phyloP scores from a whole-genome alignment of 2,888 invertebrate genomes.

The Lacanobia wlatinum region DNA sequence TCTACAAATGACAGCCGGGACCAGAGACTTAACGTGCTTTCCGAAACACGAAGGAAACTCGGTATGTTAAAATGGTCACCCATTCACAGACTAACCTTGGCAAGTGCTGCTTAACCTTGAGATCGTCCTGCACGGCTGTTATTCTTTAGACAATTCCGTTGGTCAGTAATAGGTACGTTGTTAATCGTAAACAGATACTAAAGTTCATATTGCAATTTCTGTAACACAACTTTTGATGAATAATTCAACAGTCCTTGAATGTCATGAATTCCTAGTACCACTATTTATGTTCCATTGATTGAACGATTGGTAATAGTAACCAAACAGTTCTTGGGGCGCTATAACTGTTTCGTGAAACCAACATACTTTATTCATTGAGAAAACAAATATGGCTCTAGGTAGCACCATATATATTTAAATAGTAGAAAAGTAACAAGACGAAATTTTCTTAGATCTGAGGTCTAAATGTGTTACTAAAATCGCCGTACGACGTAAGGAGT shows the following conservation, averaged over 20 bases:
- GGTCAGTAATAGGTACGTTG: background rate
- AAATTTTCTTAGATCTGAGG: background rate
- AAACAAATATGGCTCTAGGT: background rate
- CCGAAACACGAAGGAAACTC: too few species aligned
- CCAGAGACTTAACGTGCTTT: too few species aligned
- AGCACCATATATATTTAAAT: background rate
- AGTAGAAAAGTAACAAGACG: background rate
- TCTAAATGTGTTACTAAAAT: background rate
- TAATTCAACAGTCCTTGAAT: constrained; percentile 47
- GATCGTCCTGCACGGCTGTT: too few species aligned
- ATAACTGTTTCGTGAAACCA: constrained; percentile 27
- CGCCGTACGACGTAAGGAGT: too few species aligned
- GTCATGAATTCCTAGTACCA: constrained; percentile 50
- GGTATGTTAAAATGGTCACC: too few species aligned
- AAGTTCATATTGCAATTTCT: constrained; percentile 35
- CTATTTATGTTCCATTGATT: constrained; percentile 33
- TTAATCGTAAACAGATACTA: constrained; percentile 3
- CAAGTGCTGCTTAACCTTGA: too few species aligned
- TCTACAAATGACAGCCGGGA: too few species aligned
- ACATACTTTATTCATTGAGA: constrained; percentile 4
- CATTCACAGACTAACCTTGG: too few species aligned
- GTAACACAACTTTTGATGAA: constrained; percentile 34
- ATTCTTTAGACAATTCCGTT: too few species aligned
- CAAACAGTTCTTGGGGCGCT: constrained; percentile 15
- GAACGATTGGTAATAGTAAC: constrained; percentile 19